Conservation (phyloP, 2,113 vertebrate genomes). For the Balaeniceps rex region DNA sequence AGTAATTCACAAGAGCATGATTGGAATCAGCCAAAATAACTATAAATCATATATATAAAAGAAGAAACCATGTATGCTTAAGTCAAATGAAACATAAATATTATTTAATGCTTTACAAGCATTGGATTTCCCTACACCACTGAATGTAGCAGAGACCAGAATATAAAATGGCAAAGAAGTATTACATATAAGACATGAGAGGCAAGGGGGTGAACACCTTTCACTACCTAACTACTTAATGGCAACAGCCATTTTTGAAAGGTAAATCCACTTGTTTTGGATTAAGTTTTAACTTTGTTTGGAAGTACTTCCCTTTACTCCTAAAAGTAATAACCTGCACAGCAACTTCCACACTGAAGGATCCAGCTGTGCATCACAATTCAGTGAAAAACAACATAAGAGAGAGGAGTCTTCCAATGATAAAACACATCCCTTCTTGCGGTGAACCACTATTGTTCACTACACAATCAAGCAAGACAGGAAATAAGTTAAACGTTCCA, state of each 20-base stretch:
- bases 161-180: neutral
- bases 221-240: neutral
- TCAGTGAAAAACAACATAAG: neutral
- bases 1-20: neutral
- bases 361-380: neutral
- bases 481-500: neutral
- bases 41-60: neutral
- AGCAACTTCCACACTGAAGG: neutral
- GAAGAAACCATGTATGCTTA: neutral
- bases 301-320: neutral
- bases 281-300: neutral
- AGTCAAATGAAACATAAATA: neutral
- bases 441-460: neutral
- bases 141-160: neutral
- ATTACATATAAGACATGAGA: rapidly evolving
- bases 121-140: neutral
- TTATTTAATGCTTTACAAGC: neutral
- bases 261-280: neutral
- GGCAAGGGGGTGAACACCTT: neutral
- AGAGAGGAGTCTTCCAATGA: neutral
- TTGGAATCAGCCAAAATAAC: neutral
- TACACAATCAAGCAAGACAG: rapidly evolving
- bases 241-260: neutral
- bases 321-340: neutral
- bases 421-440: neutral